Base-by-base conservation (phyloP, 2,888 invertebrate genomes). In the Ichneumoninae sp. region DNA sequence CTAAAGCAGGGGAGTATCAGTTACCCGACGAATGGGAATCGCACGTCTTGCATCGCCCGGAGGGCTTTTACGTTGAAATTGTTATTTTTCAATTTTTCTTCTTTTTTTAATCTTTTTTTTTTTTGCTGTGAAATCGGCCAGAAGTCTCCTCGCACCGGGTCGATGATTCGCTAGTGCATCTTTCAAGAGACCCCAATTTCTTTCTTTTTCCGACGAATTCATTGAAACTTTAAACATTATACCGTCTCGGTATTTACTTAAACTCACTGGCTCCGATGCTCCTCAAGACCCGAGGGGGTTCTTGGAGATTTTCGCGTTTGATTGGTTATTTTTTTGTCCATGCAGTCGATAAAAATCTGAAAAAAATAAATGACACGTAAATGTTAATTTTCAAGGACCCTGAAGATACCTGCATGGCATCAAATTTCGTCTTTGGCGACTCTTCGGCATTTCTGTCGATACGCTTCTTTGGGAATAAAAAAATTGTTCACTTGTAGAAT, bases 61-160 rank as follows among this genome's bases (percentile, higher is more conserved):
- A 8, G 50, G 30, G 50, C 50, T 50, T 30, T 13, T 1, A n/a
- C 69, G 69, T 33, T 69, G 8, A 68, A 70, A 50, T 8, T 50
- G 50, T 52, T 22, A 57, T 70, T 19, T 52, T 26, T 57, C 3
- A 1, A 40, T 40, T 47, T 47, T 47, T 13, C 44, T 57, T 57
- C 1, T 5, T 52, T 36, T 19, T 52, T 44, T 22, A 1, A 22
- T 22, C 22, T 22, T 22, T 69, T 16, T 19, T 33, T 33, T 6
- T 33, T 33, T 33, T 33, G 33, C 7, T 33, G 40, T 40, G 3
- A 54, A 19, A 54, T 54, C 10, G 22, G 8, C 22, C 10, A 22
- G 22, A 54, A 19, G 54, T 3, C 22, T n/a, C 22, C 22, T 19
- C 10, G 54, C 54, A 22, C 22, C 19, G 10, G 10, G 10, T 7